These are phyloP conservation scores for Elephantulus edwardii DNA, from an alignment of 2,113 vertebrate species.

Conservation along the genomic window DNA sequence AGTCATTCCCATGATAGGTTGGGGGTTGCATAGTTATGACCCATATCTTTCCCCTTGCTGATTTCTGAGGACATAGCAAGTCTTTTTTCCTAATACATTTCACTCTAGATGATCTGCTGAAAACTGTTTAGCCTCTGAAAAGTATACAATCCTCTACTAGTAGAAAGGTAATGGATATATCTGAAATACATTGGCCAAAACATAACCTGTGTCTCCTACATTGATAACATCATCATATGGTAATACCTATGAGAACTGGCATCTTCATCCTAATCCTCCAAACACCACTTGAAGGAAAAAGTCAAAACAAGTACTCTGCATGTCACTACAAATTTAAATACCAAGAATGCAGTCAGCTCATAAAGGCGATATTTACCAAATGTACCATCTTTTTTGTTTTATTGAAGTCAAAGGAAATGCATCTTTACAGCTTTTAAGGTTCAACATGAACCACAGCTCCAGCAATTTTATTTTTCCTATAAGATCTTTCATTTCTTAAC, in stretches of 20 bases:
- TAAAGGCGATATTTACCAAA: background rate
- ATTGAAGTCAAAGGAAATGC: background rate
- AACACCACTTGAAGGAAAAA: background rate
- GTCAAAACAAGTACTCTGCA: background rate
- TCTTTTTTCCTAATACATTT: background rate
- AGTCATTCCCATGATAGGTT: background rate
- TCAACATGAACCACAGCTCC: background rate
- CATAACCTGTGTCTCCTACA: background rate
- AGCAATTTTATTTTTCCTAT: background rate
- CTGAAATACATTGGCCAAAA: background rate
- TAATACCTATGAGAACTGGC: no score
- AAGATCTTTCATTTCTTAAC: background rate
- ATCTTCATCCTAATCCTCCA: background rate
- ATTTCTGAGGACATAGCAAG: background rate
- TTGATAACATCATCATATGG: background rate
- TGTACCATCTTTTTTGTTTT: background rate
- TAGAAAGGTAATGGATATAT: background rate
- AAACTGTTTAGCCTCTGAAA: background rate
- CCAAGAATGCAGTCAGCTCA: background rate
- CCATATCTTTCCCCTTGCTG: background rate
- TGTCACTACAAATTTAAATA: background rate
- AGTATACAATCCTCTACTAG: background rate
- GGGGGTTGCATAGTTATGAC: background rate
- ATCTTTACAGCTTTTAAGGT: background rate
- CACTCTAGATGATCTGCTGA: background rate